phyloP scores from a whole-genome alignment of 2,113 vertebrate genomes.

The Carollia perspicillata region DNA sequence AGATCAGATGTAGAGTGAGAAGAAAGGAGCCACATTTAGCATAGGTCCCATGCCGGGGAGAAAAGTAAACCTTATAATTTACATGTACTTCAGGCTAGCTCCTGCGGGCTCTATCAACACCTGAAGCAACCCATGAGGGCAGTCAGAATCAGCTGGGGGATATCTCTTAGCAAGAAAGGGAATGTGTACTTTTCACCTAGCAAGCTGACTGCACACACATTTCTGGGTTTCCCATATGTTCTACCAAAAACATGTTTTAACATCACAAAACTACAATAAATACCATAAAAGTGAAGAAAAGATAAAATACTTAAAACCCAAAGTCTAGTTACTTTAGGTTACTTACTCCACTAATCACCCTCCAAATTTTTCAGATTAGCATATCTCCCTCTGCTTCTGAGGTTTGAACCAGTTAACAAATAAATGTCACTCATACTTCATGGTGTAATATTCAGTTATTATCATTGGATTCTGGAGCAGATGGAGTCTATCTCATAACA shows the following conservation, averaged over 20 bases:
- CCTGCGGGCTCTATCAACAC: not conserved
- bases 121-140: not conserved
- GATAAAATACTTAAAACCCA: not conserved
- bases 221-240: not conserved
- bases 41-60: not conserved
- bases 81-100: not conserved
- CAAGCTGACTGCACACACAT: not conserved
- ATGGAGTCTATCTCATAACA: not conserved
- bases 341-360: not conserved
- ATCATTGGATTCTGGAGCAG: not conserved
- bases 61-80: not conserved
- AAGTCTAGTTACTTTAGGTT: not conserved
- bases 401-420: not conserved
- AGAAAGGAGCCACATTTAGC: not conserved
- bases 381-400: not conserved
- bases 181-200: not conserved
- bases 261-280: not conserved
- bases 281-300: not conserved
- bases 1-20: not conserved
- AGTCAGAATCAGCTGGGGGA: accelerated
- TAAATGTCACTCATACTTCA: slow-evolving; percentile 23
- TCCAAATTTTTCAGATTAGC: not conserved
- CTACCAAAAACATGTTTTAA: not conserved
- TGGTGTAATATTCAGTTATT: not conserved
- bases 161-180: not conserved